These are phyloP conservation scores for Maylandia zebra DNA, from an alignment of 2,113 vertebrate species.

Conservation along the genomic window DNA sequence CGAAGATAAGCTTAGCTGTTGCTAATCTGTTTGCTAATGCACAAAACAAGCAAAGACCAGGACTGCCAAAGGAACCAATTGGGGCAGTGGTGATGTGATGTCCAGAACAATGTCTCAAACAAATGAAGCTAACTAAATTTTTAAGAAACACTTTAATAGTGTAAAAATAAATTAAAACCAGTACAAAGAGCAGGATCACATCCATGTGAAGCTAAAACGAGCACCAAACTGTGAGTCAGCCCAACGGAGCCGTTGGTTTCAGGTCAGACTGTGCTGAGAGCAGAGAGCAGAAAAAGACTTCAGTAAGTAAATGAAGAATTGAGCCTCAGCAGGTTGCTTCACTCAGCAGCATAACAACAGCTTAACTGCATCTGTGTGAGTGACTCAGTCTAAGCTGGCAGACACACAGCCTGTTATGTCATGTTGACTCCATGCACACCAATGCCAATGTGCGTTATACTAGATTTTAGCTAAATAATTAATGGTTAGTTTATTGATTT, in stretches of 20 bases:
- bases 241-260: accelerated
- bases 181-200: not conserved
- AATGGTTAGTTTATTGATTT: not conserved
- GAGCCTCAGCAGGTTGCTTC: not conserved
- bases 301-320: not conserved
- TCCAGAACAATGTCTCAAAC: not conserved
- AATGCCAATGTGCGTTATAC: accelerated
- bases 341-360: not conserved
- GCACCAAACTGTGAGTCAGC: not conserved
- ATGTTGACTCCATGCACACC: not conserved
- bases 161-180: not conserved
- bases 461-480: not conserved
- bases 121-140: not conserved
- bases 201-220: not conserved
- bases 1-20: not conserved
- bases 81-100: not conserved
- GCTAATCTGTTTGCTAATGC: not conserved
- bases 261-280: not conserved
- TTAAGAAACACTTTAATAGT: accelerated
- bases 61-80: not conserved
- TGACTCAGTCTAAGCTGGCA: not conserved
- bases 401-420: not conserved
- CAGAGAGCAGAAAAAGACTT: not conserved
- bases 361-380: not conserved
- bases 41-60: not conserved